These are phyloP conservation scores for Aphelocoma californica DNA, from an alignment of 2,797 vertebrate genomes.

Conservation along the genomic window DNA sequence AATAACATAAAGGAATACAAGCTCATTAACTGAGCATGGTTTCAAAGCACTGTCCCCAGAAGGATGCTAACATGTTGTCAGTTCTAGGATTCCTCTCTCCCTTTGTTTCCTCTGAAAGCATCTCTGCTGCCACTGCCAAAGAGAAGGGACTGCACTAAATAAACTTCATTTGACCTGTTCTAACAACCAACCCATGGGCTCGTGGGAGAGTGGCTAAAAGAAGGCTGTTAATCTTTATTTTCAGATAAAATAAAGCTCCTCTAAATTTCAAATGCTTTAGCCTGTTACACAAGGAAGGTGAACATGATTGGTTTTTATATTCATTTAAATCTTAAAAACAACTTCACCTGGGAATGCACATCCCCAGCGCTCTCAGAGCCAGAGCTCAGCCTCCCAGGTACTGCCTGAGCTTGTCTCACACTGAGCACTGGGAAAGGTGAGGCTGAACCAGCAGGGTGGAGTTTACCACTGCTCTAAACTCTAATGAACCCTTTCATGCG, in stretches of 20 bases:
- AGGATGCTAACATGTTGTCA: not conserved
- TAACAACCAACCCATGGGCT: not conserved
- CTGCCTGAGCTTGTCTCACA: conserved; percentile 49
- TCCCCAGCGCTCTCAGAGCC: conserved; percentile 2
- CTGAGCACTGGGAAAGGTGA: conserved; percentile 17
- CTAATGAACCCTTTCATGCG: conserved; percentile 29
- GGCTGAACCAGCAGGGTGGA: conserved; percentile 58
- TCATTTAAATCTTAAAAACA: conserved; percentile 3
- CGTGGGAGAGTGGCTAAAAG: not conserved
- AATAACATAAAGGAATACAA: not conserved
- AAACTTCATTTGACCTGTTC: not conserved
- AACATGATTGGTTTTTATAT: not conserved
- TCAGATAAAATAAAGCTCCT: not conserved
- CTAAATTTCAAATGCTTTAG: not conserved
- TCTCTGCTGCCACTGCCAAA: not conserved
- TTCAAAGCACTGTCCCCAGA: not conserved
- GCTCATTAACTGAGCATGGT: not conserved
- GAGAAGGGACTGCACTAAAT: not conserved
- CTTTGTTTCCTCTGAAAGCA: not conserved
- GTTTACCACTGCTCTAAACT: conserved; percentile 1
- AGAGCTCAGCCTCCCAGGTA: conserved; percentile 5
- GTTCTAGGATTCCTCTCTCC: not conserved
- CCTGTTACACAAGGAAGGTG: not conserved
- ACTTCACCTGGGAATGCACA: conserved; percentile 30
- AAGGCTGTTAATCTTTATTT: not conserved